Percentiles rank a stretch among this genome's conserved stretches.
These are phyloP conservation scores for Neodon shergylaensis DNA, from an alignment of 2,113 vertebrate species.

Conservation along the genomic window DNA sequence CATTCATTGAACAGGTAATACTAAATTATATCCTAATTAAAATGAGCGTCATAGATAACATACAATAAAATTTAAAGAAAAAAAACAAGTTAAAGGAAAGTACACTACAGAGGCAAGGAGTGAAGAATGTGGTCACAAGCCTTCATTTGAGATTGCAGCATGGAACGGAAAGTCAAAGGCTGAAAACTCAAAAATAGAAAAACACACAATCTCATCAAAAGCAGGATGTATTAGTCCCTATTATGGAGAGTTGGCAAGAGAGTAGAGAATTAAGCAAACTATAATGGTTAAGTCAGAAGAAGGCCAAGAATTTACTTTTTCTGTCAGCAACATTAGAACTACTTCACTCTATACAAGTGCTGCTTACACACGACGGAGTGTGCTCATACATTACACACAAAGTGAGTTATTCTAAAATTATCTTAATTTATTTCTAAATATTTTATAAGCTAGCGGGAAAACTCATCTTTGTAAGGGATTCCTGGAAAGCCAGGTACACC, in stretches of 20 bases:
- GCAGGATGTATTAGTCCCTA: background rate
- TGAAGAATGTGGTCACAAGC: slow-evolving; percentile 1
- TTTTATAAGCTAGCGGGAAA: slow-evolving; percentile 34
- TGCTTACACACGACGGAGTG: background rate
- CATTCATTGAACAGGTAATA: slow-evolving; percentile 38
- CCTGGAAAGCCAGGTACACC: background rate
- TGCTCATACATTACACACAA: background rate
- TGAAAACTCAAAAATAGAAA: slow-evolving; percentile 35
- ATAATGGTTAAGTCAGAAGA: slow-evolving; percentile 14
- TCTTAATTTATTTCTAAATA: slow-evolving; percentile 28
- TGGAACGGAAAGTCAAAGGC: background rate
- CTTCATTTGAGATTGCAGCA: background rate
- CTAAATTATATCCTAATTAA: slow-evolving; percentile 36
- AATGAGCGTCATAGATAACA: background rate
- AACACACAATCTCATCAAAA: background rate
- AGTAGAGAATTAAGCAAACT: slow-evolving; percentile 36
- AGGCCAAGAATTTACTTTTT: slow-evolving; percentile 32
- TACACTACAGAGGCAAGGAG: background rate
- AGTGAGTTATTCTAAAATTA: slow-evolving; percentile 41
- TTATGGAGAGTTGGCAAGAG: slow-evolving; percentile 9
- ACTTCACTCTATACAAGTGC: background rate
- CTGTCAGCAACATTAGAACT: slow-evolving; percentile 30
- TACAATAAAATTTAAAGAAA: slow-evolving; percentile 49
- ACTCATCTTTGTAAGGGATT: slow-evolving; percentile 17
- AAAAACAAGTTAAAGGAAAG: slow-evolving; percentile 54